phyloP scores from a whole-genome alignment of 2,797 vertebrate species.

The Masticophis lateralis region DNA sequence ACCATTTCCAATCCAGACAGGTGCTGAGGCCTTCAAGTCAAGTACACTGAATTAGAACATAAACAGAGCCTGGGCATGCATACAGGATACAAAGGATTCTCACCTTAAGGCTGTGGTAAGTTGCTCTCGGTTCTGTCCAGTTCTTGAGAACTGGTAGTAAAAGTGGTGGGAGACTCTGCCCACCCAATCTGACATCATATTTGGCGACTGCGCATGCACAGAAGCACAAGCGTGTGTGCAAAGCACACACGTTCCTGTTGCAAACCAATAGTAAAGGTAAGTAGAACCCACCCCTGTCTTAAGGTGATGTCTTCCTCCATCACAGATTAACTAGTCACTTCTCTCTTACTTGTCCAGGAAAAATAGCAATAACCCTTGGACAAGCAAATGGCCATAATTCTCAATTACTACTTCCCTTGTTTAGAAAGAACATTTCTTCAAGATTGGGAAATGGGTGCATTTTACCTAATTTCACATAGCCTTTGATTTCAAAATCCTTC shows the following conservation, averaged over 20 bases:
- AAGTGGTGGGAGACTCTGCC: too few species aligned
- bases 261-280: too few species aligned
- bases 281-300: background rate
- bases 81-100: conserved; percentile 15
- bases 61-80: background rate
- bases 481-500: background rate
- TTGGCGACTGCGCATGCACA: too few species aligned
- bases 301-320: background rate
- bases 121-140: too few species aligned
- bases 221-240: too few species aligned
- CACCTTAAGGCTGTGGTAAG: background rate
- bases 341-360: background rate
- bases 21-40: conserved; percentile 87
- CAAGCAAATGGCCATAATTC: background rate
- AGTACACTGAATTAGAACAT: conserved; percentile 48
- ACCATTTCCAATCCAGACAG: conserved; percentile 88
- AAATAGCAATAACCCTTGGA: background rate
- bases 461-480: background rate
- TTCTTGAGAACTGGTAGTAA: too few species aligned
- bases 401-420: background rate
- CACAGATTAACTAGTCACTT: background rate
- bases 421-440: background rate
- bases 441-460: background rate
- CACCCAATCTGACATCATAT: too few species aligned
- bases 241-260: too few species aligned